Percentiles rank a stretch among this genome's conserved stretches.
Evolutionary conservation across 2,888 invertebrate species (phyloP).

Genomic region (Tachina lurida): DNA sequence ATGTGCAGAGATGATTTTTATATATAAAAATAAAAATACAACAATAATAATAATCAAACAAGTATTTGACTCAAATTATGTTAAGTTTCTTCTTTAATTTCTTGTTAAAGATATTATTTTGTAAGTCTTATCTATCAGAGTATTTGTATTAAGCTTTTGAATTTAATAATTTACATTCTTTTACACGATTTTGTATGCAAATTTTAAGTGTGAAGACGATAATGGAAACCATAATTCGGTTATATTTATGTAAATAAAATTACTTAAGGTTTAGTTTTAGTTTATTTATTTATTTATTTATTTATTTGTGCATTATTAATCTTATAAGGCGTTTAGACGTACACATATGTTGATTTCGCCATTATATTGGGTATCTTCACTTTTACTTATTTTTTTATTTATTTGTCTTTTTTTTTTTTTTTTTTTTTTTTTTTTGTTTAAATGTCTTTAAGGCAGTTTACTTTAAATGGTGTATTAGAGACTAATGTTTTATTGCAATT

Average conservation of each 20-base stretch:
- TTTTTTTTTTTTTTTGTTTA: background rate
- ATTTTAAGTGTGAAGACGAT: too few species aligned
- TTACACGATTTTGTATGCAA: too few species aligned
- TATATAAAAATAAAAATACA: background rate
- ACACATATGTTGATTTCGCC: background rate
- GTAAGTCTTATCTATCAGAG: too few species aligned
- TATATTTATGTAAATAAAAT: too few species aligned
- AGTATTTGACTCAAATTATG: too few species aligned
- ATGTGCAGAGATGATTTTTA: background rate
- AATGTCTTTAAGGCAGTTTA: background rate
- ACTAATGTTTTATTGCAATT: background rate
- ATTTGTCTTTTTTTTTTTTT: background rate
- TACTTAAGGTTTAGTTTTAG: too few species aligned
- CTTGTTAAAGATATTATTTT: too few species aligned
- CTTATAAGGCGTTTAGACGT: background rate
- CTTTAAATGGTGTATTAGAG: background rate
- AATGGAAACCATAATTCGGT: too few species aligned
- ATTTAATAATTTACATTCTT: too few species aligned
- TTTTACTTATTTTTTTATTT: slow-evolving; percentile 23
- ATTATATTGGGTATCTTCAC: slow-evolving; percentile 7
- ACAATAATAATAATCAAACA: background rate
- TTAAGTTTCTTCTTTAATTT: too few species aligned
- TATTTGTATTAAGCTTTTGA: too few species aligned
- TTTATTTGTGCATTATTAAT: background rate
- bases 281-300: background rate